Conservation (phyloP, 2,113 vertebrate genomes). For the Anthoscopus minutus region DNA sequence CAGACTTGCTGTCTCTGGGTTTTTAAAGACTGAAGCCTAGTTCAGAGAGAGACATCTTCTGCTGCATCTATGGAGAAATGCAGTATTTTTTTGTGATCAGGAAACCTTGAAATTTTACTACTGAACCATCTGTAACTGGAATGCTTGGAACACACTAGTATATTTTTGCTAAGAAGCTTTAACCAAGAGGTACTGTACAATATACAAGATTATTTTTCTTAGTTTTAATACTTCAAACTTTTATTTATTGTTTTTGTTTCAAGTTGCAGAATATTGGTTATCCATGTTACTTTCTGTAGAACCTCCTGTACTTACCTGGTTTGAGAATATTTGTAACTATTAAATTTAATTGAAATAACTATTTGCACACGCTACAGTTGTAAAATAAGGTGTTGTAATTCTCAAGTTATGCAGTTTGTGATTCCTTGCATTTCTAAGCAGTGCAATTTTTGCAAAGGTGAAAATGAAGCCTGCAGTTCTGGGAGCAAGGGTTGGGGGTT, state of each 20-base stretch:
- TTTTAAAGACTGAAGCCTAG: constrained; percentile 48
- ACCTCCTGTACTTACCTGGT: neutral
- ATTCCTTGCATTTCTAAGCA: neutral
- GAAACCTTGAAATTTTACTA: constrained; percentile 36
- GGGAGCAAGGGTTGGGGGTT: neutral
- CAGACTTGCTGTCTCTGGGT: neutral
- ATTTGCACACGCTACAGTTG: constrained; percentile 1
- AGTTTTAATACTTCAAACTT: constrained; percentile 21
- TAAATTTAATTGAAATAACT: neutral
- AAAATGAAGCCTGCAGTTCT: neutral
- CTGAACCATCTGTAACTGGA: constrained; percentile 6
- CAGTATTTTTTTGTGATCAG: constrained; percentile 35
- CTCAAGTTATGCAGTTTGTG: neutral
- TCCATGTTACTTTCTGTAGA: neutral
- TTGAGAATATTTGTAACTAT: neutral
- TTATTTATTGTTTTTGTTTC: constrained; percentile 56
- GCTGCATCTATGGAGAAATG: constrained; percentile 35
- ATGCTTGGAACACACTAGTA: constrained; percentile 9
- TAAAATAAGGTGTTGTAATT: neutral
- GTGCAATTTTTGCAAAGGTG: neutral
- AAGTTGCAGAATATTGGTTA: neutral
- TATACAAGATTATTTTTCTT: constrained; percentile 37
- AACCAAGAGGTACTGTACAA: constrained; percentile 40
- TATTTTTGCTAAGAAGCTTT: constrained; percentile 66
- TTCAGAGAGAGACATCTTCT: constrained; percentile 3